A percentile compares a stretch with the other conserved stretches of the same genome.
phyloP scores from a whole-genome alignment of 2,888 invertebrate genomes.

The Pterostichus madidus region DNA sequence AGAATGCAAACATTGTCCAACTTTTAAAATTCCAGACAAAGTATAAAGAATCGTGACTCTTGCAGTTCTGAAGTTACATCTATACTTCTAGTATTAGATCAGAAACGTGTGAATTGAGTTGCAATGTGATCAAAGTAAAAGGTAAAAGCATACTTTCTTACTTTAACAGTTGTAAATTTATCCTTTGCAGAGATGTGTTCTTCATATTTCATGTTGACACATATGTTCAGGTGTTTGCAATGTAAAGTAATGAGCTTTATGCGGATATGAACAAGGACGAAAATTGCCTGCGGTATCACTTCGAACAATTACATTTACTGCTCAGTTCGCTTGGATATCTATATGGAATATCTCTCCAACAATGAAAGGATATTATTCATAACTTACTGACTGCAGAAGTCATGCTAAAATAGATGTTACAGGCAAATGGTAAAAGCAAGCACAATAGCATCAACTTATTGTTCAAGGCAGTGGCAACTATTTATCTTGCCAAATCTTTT shows the following conservation, averaged over 20 bases:
- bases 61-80: neutral
- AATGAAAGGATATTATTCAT: neutral
- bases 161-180: constrained; percentile 23
- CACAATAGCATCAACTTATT: too few species aligned
- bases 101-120: constrained; percentile 33
- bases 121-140: constrained; percentile 37
- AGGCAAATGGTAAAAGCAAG: too few species aligned
- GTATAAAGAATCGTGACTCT: neutral
- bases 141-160: constrained; percentile 7
- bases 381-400: neutral
- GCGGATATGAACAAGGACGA: constrained; percentile 32
- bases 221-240: constrained; percentile 37
- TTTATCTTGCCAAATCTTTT: too few species aligned
- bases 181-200: constrained; percentile 28
- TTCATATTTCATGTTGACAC: constrained; percentile 43
- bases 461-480: too few species aligned
- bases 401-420: too few species aligned
- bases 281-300: constrained; percentile 14
- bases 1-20: constrained; percentile 8
- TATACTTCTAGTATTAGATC: neutral
- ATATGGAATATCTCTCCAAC: neutral
- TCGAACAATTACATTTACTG: constrained; percentile 9
- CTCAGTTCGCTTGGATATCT: neutral
- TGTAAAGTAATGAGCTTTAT: constrained; percentile 15
- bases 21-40: constrained; percentile 1